Evolutionary conservation across 2,888 invertebrate species (phyloP).

Genomic region (Caenorhabditis angaria): DNA sequence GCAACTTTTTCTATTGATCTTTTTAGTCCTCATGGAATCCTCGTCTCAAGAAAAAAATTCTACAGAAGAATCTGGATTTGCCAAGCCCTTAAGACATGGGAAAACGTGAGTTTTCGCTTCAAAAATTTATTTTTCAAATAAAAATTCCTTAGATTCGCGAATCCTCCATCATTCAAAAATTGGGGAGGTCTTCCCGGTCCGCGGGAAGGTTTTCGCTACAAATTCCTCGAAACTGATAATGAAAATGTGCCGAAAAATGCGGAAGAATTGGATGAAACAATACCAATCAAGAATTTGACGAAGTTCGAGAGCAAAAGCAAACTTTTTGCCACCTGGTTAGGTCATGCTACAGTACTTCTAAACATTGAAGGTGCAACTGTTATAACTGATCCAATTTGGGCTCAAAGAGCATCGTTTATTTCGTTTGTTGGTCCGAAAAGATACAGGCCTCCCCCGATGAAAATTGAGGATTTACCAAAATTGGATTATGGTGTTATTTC

Average conservation of each 20-base stretch:
- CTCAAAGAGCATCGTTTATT: slow-evolving; percentile 72
- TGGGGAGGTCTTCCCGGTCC: slow-evolving; percentile 60
- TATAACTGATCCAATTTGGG: slow-evolving; percentile 76
- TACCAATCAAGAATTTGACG: slow-evolving; percentile 42
- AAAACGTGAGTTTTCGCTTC: no score
- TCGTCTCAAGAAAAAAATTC: no score
- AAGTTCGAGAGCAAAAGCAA: slow-evolving; percentile 9
- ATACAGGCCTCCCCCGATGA: slow-evolving; percentile 73
- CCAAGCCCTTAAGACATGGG: no score
- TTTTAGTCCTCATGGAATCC: no score
- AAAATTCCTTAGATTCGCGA: slow-evolving; percentile 19
- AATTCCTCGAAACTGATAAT: slow-evolving; percentile 46
- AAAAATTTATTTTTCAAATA: slow-evolving; percentile 2
- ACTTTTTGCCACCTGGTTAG: slow-evolving; percentile 74
- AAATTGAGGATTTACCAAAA: slow-evolving; percentile 73
- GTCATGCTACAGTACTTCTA: slow-evolving; percentile 75
- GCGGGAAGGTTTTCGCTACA: slow-evolving; percentile 30
- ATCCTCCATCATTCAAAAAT: slow-evolving; percentile 60
- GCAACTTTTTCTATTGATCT: no score
- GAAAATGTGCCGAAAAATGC: slow-evolving; percentile 47
- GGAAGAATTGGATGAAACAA: slow-evolving; percentile 32
- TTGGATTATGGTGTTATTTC: slow-evolving; percentile 75
- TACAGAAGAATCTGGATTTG: no score
- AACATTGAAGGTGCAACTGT: slow-evolving; percentile 73
- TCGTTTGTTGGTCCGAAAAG: slow-evolving; percentile 73